Conservation (phyloP, 1,140 invertebrate species). For the Neuroterus valhalla region DNA sequence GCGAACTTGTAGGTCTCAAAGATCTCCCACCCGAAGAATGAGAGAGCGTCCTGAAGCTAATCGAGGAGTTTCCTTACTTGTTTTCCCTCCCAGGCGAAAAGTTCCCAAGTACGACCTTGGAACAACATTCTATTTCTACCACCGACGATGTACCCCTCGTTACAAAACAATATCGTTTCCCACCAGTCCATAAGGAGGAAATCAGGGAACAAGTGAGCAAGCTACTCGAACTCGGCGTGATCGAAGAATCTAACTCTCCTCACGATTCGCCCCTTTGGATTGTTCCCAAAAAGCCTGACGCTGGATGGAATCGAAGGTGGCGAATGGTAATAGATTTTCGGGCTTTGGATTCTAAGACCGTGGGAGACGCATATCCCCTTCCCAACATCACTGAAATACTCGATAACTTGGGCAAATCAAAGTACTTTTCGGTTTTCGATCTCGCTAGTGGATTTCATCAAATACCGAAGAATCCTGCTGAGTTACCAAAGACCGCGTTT, state of each 20-base stretch:
- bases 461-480: conserved; percentile 8
- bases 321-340: conserved; percentile 59
- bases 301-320: conserved; percentile 41
- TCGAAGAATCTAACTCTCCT: conserved; percentile 29
- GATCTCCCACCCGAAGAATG: not conserved
- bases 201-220: conserved; percentile 35
- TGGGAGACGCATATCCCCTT: conserved; percentile 62
- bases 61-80: conserved; percentile 1
- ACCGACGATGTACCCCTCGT: conserved; percentile 41
- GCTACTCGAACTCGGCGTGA: conserved; percentile 38
- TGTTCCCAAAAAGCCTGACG: conserved; percentile 43
- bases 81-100: conserved; percentile 1
- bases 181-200: conserved; percentile 43
- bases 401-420: too few relatives aligned
- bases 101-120: conserved; percentile 30
- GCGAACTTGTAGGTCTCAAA: not conserved
- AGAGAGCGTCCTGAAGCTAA: not conserved
- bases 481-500: conserved; percentile 24
- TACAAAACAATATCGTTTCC: conserved; percentile 50
- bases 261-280: conserved; percentile 48
- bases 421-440: too few relatives aligned
- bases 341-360: conserved; percentile 54
- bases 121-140: conserved; percentile 43
- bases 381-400: too few relatives aligned
- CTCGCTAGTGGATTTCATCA: conserved; percentile 16